Conservation (phyloP, 1,140 invertebrate genomes). For the Drosophila subpulchrella region DNA sequence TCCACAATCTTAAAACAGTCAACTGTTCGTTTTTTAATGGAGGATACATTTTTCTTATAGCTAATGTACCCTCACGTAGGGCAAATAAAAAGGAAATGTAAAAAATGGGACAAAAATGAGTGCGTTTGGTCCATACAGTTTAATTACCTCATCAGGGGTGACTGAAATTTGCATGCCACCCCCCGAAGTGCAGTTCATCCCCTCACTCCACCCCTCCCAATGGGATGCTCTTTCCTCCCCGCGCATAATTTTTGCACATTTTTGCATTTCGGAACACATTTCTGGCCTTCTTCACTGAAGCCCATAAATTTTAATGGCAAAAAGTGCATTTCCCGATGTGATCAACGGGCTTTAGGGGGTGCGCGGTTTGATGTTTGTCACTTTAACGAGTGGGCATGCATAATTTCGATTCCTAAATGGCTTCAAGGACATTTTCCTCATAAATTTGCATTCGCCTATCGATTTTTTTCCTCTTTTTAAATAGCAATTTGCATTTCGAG, state of each 20-base stretch:
- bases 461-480: constrained; percentile 53
- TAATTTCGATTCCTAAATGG: constrained; percentile 75
- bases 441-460: constrained; percentile 46
- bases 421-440: constrained; percentile 60
- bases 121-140: constrained; percentile 38
- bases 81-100: constrained; percentile 16
- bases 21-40: too few relatives aligned
- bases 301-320: constrained; percentile 81
- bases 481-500: constrained; percentile 54
- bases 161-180: constrained; percentile 73
- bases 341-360: background rate
- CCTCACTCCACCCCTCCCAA: constrained; percentile 3
- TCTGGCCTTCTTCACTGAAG: constrained; percentile 6
- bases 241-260: constrained; percentile 38
- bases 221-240: constrained; percentile 15
- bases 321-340: constrained; percentile 59
- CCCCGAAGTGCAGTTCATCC: constrained; percentile 37
- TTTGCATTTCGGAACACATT: constrained; percentile 53
- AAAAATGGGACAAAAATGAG: constrained; percentile 55
- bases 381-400: constrained; percentile 78
- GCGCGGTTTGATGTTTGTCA: constrained; percentile 50
- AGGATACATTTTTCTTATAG: background rate
- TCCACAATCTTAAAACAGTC: too few relatives aligned
- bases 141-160: constrained; percentile 66
- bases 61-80: background rate